Evolutionary conservation across 1,140 invertebrate species (phyloP), one percentile per base, ranked within the genome.

Genomic region (Hylaeus volcanicus): DNA sequence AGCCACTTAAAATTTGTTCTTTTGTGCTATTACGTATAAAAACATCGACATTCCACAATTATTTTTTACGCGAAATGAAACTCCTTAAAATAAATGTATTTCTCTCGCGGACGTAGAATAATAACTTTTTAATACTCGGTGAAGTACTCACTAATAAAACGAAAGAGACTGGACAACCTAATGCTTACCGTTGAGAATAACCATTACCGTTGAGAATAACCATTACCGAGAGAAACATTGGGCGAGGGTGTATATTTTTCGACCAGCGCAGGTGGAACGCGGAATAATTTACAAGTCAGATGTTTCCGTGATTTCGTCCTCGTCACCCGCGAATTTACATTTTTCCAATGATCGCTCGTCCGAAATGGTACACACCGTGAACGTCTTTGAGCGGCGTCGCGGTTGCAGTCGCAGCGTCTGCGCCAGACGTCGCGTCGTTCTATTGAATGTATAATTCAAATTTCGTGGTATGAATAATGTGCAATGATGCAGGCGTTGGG

Each of bases 381-480:
- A 43, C 73, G 64, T 61, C 79, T 74, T 68, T 66, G 26, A 77
- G 45, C 72, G 71, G 45, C 72, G 68, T 74, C 84, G 76, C 79
- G 70, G 79, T 85, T 68, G 48, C 61, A 78, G 61, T 73, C 61
- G 45, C 63, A 74, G 70, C 72, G 74, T 64, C 84, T 61, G 61
- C 61, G 51, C 58, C 84, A 79, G 79, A 88, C 82, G 86, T 88
- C 87, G 85, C 82, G 85, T 89, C 87, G 87, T 88, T 84, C 88
- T 90, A 90, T 91, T 89, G 88, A 87, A 90, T 91, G 89, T 89
- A 87, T 91, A 89, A 91, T 91, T 90, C 81, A 91, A 89, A 91
- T 90, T 91, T 90, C 85, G 86, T 82, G 82, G 86, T 88, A 91
- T 90, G 90, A 91, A 91, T 91, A 91, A 91, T 91, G 88, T 84